Percentiles rank a stretch among this genome's conserved stretches.
These are phyloP conservation scores for Eupithecia inturbata DNA, from an alignment of 2,888 invertebrate genomes.

Conservation along the genomic window DNA sequence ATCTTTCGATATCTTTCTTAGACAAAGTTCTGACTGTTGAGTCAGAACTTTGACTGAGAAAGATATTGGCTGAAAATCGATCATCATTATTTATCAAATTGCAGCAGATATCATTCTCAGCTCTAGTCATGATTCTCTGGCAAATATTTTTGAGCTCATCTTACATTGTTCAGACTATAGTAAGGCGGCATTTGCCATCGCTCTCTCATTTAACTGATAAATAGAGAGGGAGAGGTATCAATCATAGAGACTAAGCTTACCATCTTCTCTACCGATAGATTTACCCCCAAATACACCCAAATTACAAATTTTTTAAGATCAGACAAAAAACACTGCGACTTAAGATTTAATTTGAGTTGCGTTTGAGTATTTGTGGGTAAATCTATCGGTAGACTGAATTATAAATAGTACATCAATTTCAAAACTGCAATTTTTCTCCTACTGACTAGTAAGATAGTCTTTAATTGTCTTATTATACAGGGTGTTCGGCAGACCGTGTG, in stretches of 20 bases:
- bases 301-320: too few species aligned
- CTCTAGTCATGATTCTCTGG: not conserved
- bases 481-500: too few species aligned
- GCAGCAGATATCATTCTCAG: not conserved
- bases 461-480: slow-evolving; percentile 24
- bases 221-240: not conserved
- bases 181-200: slow-evolving; percentile 12
- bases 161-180: not conserved
- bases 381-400: slow-evolving; percentile 18
- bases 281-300: too few species aligned
- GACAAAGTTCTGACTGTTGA: too few species aligned
- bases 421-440: slow-evolving; percentile 29
- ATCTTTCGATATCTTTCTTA: too few species aligned
- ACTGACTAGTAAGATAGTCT: slow-evolving; percentile 37
- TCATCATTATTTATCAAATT: not conserved
- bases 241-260: not conserved
- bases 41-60: not conserved
- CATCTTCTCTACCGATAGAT: too few species aligned
- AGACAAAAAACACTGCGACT: too few species aligned
- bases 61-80: not conserved
- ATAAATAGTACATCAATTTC: slow-evolving; percentile 22
- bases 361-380: too few species aligned
- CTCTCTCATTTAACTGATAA: slow-evolving; percentile 17
- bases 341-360: too few species aligned
- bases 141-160: not conserved